phyloP scores from a whole-genome alignment of 2,797 vertebrate species.

The Champsocephalus gunnari region DNA sequence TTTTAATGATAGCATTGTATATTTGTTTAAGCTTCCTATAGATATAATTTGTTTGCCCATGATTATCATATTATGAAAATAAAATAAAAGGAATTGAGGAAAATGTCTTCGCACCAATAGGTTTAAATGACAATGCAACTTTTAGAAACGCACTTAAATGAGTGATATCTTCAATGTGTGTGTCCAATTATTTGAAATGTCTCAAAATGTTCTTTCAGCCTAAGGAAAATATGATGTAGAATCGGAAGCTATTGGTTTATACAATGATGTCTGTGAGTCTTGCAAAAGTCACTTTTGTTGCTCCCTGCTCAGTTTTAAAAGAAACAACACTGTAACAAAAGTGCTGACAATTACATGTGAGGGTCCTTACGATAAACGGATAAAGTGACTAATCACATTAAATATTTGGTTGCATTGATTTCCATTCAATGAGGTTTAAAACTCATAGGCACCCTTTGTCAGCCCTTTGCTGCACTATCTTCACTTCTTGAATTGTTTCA shows the following conservation, averaged over 20 bases:
- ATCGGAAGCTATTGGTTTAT: neutral
- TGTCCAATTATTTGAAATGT: neutral
- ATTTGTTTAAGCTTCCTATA: too few species aligned
- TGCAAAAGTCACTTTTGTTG: neutral
- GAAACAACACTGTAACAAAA: neutral
- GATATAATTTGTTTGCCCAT: too few species aligned
- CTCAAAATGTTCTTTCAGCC: neutral
- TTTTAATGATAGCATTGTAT: too few species aligned
- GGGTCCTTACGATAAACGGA: neutral
- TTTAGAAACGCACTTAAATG: neutral
- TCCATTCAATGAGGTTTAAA: neutral
- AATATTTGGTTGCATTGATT: neutral
- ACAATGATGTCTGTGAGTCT: neutral
- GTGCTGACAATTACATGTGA: neutral
- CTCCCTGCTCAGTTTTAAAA: neutral
- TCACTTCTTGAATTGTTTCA: neutral
- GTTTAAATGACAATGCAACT: neutral
- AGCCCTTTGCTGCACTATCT: neutral
- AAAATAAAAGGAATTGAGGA: conserved; percentile 1
- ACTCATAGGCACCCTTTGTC: neutral
- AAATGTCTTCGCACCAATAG: neutral
- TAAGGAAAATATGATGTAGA: neutral
- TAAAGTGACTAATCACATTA: neutral
- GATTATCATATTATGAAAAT: too few species aligned
- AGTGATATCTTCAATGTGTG: neutral